Conservation (phyloP, 2,113 vertebrate species). For the Syrmaticus mikado region DNA sequence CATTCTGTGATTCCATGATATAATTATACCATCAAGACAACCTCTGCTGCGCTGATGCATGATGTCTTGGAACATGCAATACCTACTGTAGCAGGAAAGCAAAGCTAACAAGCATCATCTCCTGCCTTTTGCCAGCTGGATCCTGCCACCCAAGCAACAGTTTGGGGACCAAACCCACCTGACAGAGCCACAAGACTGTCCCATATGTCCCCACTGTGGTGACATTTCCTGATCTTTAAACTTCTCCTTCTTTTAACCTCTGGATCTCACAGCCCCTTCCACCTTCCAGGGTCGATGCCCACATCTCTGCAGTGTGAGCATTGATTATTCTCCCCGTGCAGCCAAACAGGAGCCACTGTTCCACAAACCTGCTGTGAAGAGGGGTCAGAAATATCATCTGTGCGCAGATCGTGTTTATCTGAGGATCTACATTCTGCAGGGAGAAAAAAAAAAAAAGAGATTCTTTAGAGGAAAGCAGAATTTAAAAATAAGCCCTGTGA, state of each 20-base stretch:
- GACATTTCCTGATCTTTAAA: not conserved
- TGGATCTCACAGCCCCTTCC: not conserved
- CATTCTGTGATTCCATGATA: too few species aligned
- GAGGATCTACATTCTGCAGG: not conserved
- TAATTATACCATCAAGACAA: not conserved
- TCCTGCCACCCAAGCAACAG: not conserved
- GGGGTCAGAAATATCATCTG: not conserved
- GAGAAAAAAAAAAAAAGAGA: not conserved
- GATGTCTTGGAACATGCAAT: not conserved
- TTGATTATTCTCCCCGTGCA: not conserved
- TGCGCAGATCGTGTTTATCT: not conserved
- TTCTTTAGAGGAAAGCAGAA: not conserved
- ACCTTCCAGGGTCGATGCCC: not conserved
- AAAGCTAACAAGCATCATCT: not conserved
- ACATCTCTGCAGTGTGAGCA: not conserved
- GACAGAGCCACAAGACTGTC: not conserved
- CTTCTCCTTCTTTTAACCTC: not conserved
- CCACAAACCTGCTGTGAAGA: not conserved
- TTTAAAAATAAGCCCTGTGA: constrained; percentile 31
- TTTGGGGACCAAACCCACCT: fast-evolving
- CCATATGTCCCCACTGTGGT: not conserved
- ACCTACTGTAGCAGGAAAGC: not conserved
- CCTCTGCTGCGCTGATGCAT: not conserved
- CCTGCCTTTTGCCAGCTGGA: not conserved
- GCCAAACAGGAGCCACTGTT: not conserved